These are phyloP conservation scores for Spondyliosoma cantharus DNA, from an alignment of 2,797 vertebrate genomes.

Conservation along the genomic window DNA sequence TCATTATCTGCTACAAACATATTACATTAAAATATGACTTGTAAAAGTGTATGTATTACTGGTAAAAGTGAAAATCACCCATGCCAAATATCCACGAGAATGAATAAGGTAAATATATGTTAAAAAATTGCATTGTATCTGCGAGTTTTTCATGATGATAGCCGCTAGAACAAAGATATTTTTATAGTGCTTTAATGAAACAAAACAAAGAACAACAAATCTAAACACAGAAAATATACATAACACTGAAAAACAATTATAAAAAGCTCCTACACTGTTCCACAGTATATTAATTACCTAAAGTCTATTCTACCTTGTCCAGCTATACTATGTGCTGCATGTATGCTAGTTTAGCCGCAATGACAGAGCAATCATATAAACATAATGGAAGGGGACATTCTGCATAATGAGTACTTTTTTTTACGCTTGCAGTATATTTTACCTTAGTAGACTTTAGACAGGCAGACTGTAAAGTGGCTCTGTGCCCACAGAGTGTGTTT, in stretches of 20 bases:
- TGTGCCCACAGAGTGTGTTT: constrained; percentile 38
- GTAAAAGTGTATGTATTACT: too few species aligned
- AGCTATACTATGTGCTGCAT: background rate
- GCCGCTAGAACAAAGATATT: too few species aligned
- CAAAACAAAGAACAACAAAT: background rate
- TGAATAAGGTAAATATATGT: too few species aligned
- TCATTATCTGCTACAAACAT: background rate
- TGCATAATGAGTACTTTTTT: background rate
- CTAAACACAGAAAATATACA: background rate
- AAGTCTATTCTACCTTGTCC: background rate
- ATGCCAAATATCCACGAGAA: too few species aligned
- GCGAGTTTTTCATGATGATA: too few species aligned
- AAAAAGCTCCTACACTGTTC: background rate
- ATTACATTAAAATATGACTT: too few species aligned
- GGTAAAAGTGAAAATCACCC: too few species aligned
- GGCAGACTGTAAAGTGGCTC: background rate
- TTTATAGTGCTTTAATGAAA: too few species aligned
- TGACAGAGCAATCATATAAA: background rate
- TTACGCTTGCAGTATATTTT: too few species aligned
- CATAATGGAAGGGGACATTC: background rate
- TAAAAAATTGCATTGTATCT: too few species aligned
- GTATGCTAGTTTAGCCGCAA: background rate
- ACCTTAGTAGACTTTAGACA: too few species aligned
- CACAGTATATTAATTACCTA: background rate
- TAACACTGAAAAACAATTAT: background rate